These are phyloP conservation scores for Falcunculus frontatus DNA, from an alignment of 2,113 vertebrate species.

Conservation along the genomic window DNA sequence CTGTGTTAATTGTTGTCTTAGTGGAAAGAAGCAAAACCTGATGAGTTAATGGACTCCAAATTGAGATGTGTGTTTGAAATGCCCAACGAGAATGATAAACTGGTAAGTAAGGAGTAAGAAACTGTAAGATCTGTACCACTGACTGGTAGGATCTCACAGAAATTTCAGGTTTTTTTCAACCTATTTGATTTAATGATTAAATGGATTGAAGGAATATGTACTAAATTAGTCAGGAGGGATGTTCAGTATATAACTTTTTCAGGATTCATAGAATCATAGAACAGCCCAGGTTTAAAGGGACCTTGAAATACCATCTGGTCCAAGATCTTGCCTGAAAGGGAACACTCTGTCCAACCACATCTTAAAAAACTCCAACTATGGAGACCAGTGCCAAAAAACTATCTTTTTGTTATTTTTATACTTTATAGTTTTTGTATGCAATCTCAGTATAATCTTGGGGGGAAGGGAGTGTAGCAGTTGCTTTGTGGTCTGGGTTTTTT, in stretches of 20 bases:
- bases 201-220: background rate
- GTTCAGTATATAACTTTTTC: background rate
- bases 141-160: background rate
- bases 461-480: background rate
- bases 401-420: background rate
- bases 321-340: fast-evolving
- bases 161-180: background rate
- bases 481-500: background rate
- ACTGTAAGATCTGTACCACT: background rate
- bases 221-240: background rate
- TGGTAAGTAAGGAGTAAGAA: conserved; percentile 79
- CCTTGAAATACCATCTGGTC: background rate
- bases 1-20: conserved; percentile 69
- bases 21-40: conserved; percentile 98
- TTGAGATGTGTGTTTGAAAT: conserved; percentile 98
- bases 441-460: background rate
- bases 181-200: background rate
- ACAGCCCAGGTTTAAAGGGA: background rate
- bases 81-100: conserved; percentile 95
- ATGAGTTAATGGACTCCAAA: conserved; percentile 99
- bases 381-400: background rate
- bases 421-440: background rate
- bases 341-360: background rate
- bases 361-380: background rate
- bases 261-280: background rate